Percentiles rank a stretch among this genome's conserved stretches.
Evolutionary conservation across 2,797 vertebrate genomes (phyloP).

Genomic region (Pangasius djambal): DNA sequence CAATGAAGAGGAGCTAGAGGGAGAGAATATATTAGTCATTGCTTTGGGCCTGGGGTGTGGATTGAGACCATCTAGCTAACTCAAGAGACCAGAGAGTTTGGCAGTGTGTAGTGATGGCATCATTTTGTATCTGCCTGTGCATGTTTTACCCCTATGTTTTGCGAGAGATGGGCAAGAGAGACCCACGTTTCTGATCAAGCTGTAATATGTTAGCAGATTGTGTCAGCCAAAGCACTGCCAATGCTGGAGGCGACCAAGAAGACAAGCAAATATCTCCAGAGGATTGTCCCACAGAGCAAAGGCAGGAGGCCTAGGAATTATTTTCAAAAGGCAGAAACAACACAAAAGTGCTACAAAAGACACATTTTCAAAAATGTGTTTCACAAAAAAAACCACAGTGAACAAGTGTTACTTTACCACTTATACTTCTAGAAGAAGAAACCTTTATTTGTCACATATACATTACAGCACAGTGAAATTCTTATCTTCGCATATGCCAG

Average conservation of each 20-base stretch:
- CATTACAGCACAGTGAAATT: not conserved
- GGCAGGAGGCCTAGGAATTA: constrained; percentile 21
- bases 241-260: constrained; percentile 42
- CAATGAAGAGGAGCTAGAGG: not conserved
- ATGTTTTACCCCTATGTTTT: constrained; percentile 22
- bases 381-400: not conserved
- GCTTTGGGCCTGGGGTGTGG: not conserved
- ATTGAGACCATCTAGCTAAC: not conserved
- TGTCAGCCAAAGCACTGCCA: constrained; percentile 46
- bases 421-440: not conserved
- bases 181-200: constrained; percentile 41
- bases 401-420: not conserved
- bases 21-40: constrained; percentile 17
- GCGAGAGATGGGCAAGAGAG: constrained; percentile 28
- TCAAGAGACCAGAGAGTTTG: constrained; percentile 24
- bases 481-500: not conserved
- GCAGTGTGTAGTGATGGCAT: constrained; percentile 38
- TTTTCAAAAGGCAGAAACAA: constrained; percentile 31
- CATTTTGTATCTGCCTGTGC: constrained; percentile 24
- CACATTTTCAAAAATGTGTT: constrained; percentile 2
- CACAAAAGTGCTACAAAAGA: constrained; percentile 1
- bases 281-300: constrained; percentile 31
- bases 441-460: too few relatives aligned
- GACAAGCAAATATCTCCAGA: constrained; percentile 38
- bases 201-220: constrained; percentile 48